Percentiles rank a stretch among this genome's conserved stretches.
Evolutionary conservation across 2,797 vertebrate species (phyloP).

Genomic region (Pterois miles): DNA sequence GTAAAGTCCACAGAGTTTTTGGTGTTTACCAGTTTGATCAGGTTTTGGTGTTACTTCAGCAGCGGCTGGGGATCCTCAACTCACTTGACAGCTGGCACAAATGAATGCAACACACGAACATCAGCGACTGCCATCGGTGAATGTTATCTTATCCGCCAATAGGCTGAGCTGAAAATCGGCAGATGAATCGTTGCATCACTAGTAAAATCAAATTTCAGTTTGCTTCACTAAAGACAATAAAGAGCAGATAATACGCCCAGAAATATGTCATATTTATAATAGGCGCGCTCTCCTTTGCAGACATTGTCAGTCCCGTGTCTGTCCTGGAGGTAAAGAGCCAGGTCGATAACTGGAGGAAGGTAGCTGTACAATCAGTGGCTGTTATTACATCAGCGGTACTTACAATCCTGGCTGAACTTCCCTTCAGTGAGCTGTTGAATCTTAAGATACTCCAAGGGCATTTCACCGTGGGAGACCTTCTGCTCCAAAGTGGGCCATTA

Average conservation of each 20-base stretch:
- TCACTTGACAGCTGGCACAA: too few species aligned
- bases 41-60: too few species aligned
- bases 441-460: constrained; percentile 13
- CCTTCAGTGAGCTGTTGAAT: constrained; percentile 18
- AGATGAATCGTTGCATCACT: too few species aligned
- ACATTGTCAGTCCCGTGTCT: neutral
- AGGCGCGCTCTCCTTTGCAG: neutral
- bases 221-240: neutral
- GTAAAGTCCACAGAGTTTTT: too few species aligned
- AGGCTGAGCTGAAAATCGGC: too few species aligned
- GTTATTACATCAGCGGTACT: constrained; percentile 39
- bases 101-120: too few species aligned
- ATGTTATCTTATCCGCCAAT: too few species aligned
- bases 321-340: neutral
- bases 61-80: too few species aligned
- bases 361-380: constrained; percentile 19
- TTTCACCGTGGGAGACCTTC: neutral
- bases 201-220: neutral
- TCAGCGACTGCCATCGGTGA: too few species aligned
- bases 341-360: constrained; percentile 28
- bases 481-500: neutral
- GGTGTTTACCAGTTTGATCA: too few species aligned
- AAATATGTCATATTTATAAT: neutral
- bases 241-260: neutral
- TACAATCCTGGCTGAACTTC: constrained; percentile 15